These are phyloP conservation scores for Pseudonaja textilis DNA, from an alignment of 2,113 vertebrate species.

Conservation along the genomic window DNA sequence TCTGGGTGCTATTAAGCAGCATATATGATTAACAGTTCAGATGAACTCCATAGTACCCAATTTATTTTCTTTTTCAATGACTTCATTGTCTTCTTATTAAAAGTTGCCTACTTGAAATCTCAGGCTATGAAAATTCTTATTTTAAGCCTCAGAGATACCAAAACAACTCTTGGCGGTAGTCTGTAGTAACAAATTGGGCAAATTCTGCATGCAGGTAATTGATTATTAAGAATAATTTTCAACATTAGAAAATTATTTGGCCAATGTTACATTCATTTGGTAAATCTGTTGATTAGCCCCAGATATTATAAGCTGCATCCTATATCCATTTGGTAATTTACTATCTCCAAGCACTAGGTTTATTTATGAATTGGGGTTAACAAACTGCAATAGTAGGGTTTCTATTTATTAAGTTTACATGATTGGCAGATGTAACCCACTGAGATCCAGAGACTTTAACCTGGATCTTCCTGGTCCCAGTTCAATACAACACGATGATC, in stretches of 20 bases:
- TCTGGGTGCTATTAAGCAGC: conserved; percentile 19
- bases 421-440: not conserved
- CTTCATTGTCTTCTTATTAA: conserved; percentile 1
- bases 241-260: not conserved
- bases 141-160: not conserved
- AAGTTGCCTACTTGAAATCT: not conserved
- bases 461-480: not conserved
- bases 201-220: not conserved
- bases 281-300: not conserved
- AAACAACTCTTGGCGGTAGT: not conserved
- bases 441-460: not conserved
- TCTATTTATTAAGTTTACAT: not conserved
- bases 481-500: not conserved
- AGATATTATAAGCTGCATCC: not conserved
- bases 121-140: not conserved
- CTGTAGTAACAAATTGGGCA: not conserved
- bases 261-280: not conserved
- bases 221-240: not conserved
- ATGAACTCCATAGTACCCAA: not conserved
- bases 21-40: not conserved
- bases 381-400: not conserved
- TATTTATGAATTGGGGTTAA: not conserved
- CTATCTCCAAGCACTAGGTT: not conserved
- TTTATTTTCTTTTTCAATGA: conserved; percentile 18
- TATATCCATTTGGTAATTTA: not conserved